Conservation (phyloP, 2,888 invertebrate genomes). For the Nomada fucata region DNA sequence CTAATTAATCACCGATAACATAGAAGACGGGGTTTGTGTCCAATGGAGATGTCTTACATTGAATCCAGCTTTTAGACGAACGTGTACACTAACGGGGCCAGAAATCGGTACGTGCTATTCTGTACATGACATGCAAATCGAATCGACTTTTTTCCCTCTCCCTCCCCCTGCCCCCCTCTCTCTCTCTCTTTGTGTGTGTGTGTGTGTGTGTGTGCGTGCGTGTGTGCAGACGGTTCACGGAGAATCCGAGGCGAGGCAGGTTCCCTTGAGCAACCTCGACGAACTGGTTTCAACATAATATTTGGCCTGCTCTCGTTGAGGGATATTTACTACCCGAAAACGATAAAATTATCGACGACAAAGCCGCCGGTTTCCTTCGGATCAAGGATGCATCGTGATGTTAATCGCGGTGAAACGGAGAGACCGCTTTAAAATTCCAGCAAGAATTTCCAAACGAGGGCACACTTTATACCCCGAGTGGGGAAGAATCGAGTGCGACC, state of each 20-base stretch:
- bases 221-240: background rate
- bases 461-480: background rate
- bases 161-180: no score
- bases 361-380: conserved; percentile 22
- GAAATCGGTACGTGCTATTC: conserved; percentile 39
- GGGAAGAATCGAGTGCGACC: background rate
- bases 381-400: conserved; percentile 32
- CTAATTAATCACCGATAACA: conserved; percentile 4
- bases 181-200: no score
- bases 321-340: conserved; percentile 57
- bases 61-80: conserved; percentile 11
- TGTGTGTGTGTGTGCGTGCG: no score
- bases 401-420: conserved; percentile 39
- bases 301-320: conserved; percentile 36
- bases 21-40: background rate
- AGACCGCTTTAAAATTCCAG: background rate
- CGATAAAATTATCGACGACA: conserved; percentile 57
- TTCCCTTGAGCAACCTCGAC: conserved; percentile 51
- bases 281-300: conserved; percentile 64
- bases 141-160: background rate
- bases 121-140: conserved; percentile 29
- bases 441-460: background rate
- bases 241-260: conserved; percentile 27
- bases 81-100: conserved; percentile 4
- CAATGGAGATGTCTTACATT: background rate